Evolutionary conservation across 2,888 invertebrate species (phyloP), one percentile per base, ranked within the genome.

Genomic region (Leptopilina syphax): DNA sequence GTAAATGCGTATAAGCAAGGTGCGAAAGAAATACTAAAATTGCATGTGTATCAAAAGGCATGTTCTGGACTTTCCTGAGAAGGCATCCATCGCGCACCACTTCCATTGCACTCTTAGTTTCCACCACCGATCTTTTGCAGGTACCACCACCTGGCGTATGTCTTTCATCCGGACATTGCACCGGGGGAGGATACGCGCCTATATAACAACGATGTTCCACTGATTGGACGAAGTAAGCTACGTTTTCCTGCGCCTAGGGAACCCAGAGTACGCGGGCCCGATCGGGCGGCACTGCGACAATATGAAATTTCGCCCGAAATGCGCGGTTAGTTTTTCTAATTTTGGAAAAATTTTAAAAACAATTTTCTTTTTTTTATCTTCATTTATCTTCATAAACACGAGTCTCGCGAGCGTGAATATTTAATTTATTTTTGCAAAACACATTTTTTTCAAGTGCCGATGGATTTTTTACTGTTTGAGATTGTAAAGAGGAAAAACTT

Each of bases 151-250:
- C 76, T 67, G 78, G 81, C 82, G 81, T 81, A 80, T 85, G 84
- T 84, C 81, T 78, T 83, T 83, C 82, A 83, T 87, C 84, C 84
- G 73, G 57, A 73, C 85, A 79, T 78, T 79, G 77, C 79, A 76
- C 82, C 79, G 87, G 89, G 90, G 90, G 89, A 91, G 89, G 87
- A 90, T 90, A 88, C 91, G 91, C 86, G 88, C 91, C 91, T 92
- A 92, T 92, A 92, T 90, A 92, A 92, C 92, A 84, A 86, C 90
- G 89, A 83, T 90, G 91, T 92, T 92, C 90, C 91, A 88, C 89
- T 91, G 88, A 92, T 92, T 92, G 91, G 87, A 85, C 89, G 88
- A 91, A 92, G 91, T 92, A 87, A 90, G 86, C 87, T 88, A 89
- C 89, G 90, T 89, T 90, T 90, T 88, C 89, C 89, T 89, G 88